Conservation (phyloP, 2,888 invertebrate species). For the Pantelozetes paolii region DNA sequence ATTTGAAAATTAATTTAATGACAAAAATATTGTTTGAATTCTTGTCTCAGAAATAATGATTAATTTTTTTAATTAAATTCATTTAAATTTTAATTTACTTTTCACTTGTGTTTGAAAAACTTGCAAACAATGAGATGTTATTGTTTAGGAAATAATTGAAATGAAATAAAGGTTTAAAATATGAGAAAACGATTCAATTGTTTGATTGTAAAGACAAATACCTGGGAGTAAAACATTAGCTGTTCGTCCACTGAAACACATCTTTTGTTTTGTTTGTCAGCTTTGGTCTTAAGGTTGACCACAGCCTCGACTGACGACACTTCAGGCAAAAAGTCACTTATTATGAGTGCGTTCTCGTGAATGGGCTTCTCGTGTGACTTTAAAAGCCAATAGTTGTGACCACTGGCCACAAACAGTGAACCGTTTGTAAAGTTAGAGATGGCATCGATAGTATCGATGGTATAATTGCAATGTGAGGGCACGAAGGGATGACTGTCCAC, state of each 20-base stretch:
- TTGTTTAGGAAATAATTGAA: no score
- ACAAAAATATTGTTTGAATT: no score
- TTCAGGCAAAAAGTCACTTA: conserved; percentile 11
- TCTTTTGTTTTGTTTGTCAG: not conserved
- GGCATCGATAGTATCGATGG: conserved; percentile 35
- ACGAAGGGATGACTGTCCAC: not conserved
- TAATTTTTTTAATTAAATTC: no score
- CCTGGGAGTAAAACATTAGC: conserved; percentile 14
- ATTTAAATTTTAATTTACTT: no score
- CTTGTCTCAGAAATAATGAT: no score
- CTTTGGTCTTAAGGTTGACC: conserved; percentile 26
- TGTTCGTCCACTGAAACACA: conserved; percentile 30
- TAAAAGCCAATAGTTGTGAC: conserved; percentile 34
- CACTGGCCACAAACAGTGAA: conserved; percentile 34
- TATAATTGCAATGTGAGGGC: conserved; percentile 17
- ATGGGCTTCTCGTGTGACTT: conserved; percentile 20
- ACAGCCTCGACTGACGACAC: conserved; percentile 25
- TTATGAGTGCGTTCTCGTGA: not conserved
- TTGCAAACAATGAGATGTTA: no score
- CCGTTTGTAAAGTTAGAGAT: conserved; percentile 37
- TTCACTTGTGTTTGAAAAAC: no score
- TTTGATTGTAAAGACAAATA: no score
- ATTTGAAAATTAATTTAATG: no score
- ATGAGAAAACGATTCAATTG: no score
- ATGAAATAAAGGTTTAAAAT: no score